phyloP scores from a whole-genome alignment of 2,888 invertebrate genomes.

The Chesias legatella region DNA sequence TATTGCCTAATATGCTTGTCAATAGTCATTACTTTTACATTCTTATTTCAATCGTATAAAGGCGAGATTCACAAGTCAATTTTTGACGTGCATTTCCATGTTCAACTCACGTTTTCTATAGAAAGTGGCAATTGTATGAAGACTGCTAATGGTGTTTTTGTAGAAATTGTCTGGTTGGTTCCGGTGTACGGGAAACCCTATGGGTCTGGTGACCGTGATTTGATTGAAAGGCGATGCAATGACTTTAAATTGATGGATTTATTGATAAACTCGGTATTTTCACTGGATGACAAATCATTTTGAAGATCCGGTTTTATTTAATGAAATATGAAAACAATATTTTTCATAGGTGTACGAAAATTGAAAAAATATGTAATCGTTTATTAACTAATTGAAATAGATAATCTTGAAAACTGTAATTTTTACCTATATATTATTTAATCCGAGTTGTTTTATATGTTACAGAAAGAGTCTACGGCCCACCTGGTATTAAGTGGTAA shows the following conservation, averaged over 20 bases:
- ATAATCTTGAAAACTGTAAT: too few relatives aligned
- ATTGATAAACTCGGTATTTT: background rate
- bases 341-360: too few relatives aligned
- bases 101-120: conserved; percentile 55
- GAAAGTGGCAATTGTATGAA: conserved; percentile 64
- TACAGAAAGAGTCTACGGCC: too few relatives aligned
- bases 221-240: conserved; percentile 11
- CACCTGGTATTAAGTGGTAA: too few relatives aligned
- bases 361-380: too few relatives aligned
- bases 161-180: conserved; percentile 52
- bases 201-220: conserved; percentile 40
- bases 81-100: conserved; percentile 50
- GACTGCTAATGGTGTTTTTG: conserved; percentile 73
- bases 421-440: too few relatives aligned
- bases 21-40: background rate
- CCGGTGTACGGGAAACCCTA: conserved; percentile 48
- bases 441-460: too few relatives aligned
- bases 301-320: background rate
- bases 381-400: too few relatives aligned
- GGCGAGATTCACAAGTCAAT: conserved; percentile 30
- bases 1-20: conserved; percentile 65
- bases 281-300: too few relatives aligned
- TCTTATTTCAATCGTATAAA: conserved; percentile 14
- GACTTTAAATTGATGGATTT: conserved; percentile 22
- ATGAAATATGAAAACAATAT: too few relatives aligned